Percentiles rank a stretch among this genome's conserved stretches.
phyloP scores from a whole-genome alignment of 1,140 invertebrate species.

The Drosophila hydei region DNA sequence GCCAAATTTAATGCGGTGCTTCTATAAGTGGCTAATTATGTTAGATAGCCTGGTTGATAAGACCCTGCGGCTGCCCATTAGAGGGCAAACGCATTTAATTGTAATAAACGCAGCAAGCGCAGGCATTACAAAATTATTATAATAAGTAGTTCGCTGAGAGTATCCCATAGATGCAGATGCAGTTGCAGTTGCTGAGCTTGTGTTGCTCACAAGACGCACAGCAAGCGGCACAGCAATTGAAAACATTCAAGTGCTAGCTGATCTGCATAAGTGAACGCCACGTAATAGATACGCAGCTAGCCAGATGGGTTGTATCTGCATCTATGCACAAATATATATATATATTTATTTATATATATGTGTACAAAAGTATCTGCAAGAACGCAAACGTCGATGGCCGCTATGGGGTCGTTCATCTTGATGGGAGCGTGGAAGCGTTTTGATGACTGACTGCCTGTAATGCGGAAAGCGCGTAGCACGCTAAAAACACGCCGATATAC shows the following conservation, averaged over 20 bases:
- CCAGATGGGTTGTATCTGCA: slow-evolving; percentile 42
- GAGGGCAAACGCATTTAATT: slow-evolving; percentile 60
- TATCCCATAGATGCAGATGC: slow-evolving; percentile 48
- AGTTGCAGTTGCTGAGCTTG: slow-evolving; percentile 28
- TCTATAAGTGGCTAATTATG: slow-evolving; percentile 64
- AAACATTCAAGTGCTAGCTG: slow-evolving; percentile 73
- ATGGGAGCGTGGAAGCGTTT: slow-evolving; percentile 30
- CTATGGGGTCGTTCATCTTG: slow-evolving; percentile 68
- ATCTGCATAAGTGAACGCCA: slow-evolving; percentile 51
- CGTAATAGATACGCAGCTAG: slow-evolving; percentile 48
- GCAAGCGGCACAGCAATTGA: slow-evolving; percentile 52
- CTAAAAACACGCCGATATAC: not conserved
- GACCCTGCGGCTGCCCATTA: slow-evolving; percentile 33
- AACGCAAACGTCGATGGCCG: slow-evolving; percentile 42
- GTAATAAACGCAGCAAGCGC: slow-evolving; percentile 56
- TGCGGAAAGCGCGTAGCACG: slow-evolving; percentile 50
- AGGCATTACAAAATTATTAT: slow-evolving; percentile 37
- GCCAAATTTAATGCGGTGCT: slow-evolving; percentile 12
- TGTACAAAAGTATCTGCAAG: slow-evolving; percentile 11
- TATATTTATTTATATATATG: no score
- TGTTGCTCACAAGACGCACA: slow-evolving; percentile 41
- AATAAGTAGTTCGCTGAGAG: slow-evolving; percentile 24
- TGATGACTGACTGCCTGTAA: slow-evolving; percentile 42
- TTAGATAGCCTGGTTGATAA: slow-evolving; percentile 50
- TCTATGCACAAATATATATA: slow-evolving; percentile 22